Percentiles rank a stretch among this genome's conserved stretches.
Conservation (phyloP, 2,888 invertebrate genomes). For the Vandiemenella viatica region DNA sequence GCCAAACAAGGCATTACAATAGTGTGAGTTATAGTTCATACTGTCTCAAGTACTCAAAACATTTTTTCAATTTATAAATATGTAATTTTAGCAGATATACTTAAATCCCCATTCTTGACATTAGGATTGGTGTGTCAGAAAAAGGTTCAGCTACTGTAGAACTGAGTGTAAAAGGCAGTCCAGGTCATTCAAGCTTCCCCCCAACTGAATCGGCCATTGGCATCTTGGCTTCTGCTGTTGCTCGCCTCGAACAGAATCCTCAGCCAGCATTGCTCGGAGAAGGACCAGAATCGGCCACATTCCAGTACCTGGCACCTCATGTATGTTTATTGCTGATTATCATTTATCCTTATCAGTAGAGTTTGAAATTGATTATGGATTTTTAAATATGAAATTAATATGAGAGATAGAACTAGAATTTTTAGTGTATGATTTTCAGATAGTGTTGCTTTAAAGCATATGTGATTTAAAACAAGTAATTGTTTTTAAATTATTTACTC, state of each 20-base stretch:
- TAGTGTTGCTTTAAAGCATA: no score
- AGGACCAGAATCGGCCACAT: constrained; percentile 18
- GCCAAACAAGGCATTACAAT: no score
- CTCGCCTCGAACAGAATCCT: constrained; percentile 28
- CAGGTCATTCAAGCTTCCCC: constrained; percentile 35
- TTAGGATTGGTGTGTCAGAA: constrained; percentile 30
- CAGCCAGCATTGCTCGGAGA: constrained; percentile 27
- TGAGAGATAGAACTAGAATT: no score
- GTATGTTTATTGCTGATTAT: constrained; percentile 12
- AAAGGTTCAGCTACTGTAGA: constrained; percentile 30
- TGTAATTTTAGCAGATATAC: no score
- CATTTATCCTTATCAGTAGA: not conserved
- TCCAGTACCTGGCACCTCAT: constrained; percentile 18
- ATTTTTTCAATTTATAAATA: no score
- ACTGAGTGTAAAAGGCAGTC: constrained; percentile 25
- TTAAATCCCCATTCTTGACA: constrained; percentile 1
- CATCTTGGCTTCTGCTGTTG: constrained; percentile 29
- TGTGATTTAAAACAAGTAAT: no score
- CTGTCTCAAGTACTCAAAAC: no score
- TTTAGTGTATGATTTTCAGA: no score
- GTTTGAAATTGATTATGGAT: no score
- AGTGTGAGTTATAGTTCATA: no score
- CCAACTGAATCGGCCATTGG: constrained; percentile 30
- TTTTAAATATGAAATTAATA: no score
- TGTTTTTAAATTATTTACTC: no score